Evolutionary conservation across 1,140 invertebrate genomes (phyloP), one percentile per base, ranked within the genome.

Genomic region (Drosophila seguyi): DNA sequence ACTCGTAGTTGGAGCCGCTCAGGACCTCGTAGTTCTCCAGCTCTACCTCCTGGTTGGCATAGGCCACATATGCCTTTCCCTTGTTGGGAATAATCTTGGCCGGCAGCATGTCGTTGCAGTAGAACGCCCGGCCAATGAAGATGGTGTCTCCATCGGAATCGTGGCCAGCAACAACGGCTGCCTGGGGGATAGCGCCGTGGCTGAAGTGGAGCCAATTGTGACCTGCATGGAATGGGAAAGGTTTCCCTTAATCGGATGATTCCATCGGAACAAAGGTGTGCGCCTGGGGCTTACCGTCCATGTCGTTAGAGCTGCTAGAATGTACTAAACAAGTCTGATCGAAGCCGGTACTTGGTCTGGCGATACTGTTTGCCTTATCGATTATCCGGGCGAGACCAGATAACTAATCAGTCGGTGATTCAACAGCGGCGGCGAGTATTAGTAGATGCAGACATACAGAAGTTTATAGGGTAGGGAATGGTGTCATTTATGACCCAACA

Each of bases 61-160:
- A 92, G 36, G 75, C 63, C 42, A 92, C 88, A 50, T 91, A 92
- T 7, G 91, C 91, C 55, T 85, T 88, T 53, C 85, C 78, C 79
- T 92, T 92, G 53, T 85, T 81, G 1, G 96, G 96, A 29, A 96
- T 95, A 6, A 97, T 94, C 93, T 97, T 97, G 0, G 96, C 96
- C 14, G 96, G 96, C 13, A 97, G 73, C 80, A 96, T 93, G 81
- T 97, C 96, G 3, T 95, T 96, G 59, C 95, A 94, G 84, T 97
- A 95, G 45, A 93, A 95, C 2, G 95, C 95, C 57, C 97, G 94
- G 3, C 96, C 97, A 6, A 97, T 95, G 81, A 95, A 97, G 56
- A 97, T 96, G 39, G 94, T 93, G 2, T 94, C 93, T n/a, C 96
- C 96, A 80, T 97, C 96, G 6, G 92, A 79, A 79, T 97, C 97